Base-by-base conservation (phyloP, 2,888 invertebrate species). In the Catocala sponsa region DNA sequence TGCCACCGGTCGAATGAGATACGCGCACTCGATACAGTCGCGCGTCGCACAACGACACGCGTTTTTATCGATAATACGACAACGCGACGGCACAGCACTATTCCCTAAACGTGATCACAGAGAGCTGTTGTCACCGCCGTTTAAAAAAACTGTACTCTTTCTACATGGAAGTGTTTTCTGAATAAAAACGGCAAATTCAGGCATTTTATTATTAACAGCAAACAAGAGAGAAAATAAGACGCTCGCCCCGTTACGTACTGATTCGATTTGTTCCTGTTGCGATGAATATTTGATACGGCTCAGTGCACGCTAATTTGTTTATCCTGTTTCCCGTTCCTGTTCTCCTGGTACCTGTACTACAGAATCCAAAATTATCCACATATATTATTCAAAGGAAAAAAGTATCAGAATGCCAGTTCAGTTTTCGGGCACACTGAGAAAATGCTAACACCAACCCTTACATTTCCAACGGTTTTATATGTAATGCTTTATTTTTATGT, bases 221-320 rank as follows among this genome's bases (percentile, higher is more conserved):
- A 86, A 38, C 35, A 76, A 86, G 77, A 81, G 77, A 82, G 90
- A 84, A 84, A 91, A 86, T 87, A 91, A 93, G 92, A 91, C 72
- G 87, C 85, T 86, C 84, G 83, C 85, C 81, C 85, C 74, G 80
- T 82, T 80, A 76, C 73, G 80, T 85, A 83, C 89, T 92, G 92
- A 94, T 94, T 94, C 94, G 94, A 95, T 95, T 94, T 94, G 92
- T 92, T 92, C 88, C 88, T 91, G 89, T 84, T 82, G 83, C 91
- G 90, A 91, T 95, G 93, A 95, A 95, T 94, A 91, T 94, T 95
- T 94, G 92, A 94, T 94, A 85, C 87, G 87, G 82, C 89, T 93
- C 93, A 92, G 89, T 94, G 93, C 91, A 90, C 92, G 88, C 92
- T 94, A 94, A 94, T 94, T 94, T 94, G 94, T 94, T 93, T 94